Conservation (phyloP, 2,888 invertebrate species). For the Cantharis lateralis region DNA sequence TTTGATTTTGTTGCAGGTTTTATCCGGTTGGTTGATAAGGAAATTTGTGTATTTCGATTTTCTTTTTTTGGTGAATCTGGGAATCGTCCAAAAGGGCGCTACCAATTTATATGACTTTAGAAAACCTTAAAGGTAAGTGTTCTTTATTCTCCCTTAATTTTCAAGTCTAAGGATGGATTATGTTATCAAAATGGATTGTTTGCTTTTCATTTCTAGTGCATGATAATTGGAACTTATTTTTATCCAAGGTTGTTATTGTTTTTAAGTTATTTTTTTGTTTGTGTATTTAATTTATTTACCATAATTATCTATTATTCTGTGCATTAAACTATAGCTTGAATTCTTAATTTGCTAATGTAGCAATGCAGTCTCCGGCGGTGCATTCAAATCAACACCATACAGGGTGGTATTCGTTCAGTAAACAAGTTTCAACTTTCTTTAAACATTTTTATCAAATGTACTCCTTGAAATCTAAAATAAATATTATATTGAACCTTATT, state of each 20-base stretch:
- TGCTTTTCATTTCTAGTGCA: not conserved
- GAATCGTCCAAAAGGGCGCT: conserved; percentile 85
- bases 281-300: not conserved
- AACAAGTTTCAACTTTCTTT: no score
- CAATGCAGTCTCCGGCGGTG: not conserved
- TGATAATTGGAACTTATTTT: conserved; percentile 2
- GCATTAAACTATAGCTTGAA: not conserved
- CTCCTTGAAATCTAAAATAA: no score
- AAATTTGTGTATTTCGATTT: conserved; percentile 1
- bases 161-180: not conserved
- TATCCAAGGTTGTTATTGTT: not conserved
- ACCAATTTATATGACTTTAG: conserved; percentile 97
- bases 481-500: no score
- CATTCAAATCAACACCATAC: not conserved
- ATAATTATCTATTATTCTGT: not conserved
- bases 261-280: not conserved
- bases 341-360: not conserved
- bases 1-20: not conserved
- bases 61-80: conserved; percentile 39
- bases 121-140: conserved; percentile 84
- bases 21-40: not conserved
- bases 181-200: conserved; percentile 5
- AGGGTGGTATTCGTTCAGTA: not conserved
- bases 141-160: conserved; percentile 5
- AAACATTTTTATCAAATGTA: no score